phyloP scores from a whole-genome alignment of 2,797 vertebrate genomes.

The Florisuga fusca region DNA sequence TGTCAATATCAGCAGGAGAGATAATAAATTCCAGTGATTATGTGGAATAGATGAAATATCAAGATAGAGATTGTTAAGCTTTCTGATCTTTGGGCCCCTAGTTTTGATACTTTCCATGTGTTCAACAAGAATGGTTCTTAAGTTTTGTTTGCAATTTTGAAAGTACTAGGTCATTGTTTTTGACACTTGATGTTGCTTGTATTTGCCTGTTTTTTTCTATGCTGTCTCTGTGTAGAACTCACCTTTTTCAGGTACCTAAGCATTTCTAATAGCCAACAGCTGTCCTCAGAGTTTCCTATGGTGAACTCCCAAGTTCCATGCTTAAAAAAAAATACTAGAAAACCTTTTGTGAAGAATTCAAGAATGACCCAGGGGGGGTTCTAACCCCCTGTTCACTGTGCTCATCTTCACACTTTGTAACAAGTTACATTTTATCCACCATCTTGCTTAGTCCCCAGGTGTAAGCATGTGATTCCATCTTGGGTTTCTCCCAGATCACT shows the following conservation, averaged over 20 bases:
- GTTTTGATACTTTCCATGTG: not conserved
- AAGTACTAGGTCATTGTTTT: not conserved
- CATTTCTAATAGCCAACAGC: not conserved
- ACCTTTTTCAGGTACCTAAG: not conserved
- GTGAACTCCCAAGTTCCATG: not conserved
- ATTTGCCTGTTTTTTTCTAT: not conserved
- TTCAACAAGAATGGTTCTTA: not conserved
- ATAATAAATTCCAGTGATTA: not conserved
- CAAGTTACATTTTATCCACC: not conserved
- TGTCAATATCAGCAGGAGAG: not conserved
- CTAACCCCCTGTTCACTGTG: not conserved
- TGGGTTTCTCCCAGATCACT: not conserved
- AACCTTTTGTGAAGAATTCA: not conserved
- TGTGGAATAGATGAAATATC: not conserved
- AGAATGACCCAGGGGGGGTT: not conserved
- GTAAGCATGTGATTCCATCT: not conserved
- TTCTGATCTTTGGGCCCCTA: not conserved
- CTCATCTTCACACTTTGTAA: not conserved
- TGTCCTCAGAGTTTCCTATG: not conserved
- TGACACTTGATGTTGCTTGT: not conserved
- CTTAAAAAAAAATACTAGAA: not conserved
- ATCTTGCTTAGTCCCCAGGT: not conserved
- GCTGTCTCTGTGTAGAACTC: not conserved
- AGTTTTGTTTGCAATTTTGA: not conserved
- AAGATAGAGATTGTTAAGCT: not conserved